Percentiles rank a stretch among this genome's conserved stretches.
Conservation (phyloP, 2,113 vertebrate species). For the Leucosticte australis region DNA sequence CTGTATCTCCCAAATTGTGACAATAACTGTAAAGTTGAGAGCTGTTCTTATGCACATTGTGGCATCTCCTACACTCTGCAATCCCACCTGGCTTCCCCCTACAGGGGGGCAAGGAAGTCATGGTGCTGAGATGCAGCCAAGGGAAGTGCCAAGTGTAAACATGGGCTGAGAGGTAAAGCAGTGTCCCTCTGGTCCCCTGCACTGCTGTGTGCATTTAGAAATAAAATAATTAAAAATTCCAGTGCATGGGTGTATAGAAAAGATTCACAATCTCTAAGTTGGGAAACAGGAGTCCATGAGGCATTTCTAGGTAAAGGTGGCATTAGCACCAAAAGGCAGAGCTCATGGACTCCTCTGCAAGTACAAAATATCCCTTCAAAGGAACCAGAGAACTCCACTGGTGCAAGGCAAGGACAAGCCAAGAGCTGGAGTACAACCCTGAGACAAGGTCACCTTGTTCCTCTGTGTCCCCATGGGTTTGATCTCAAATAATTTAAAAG, state of each 20-base stretch:
- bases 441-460: background rate
- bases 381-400: background rate
- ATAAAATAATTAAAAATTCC: background rate
- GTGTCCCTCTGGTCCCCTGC: background rate
- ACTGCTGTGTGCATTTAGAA: background rate
- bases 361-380: background rate
- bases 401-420: background rate
- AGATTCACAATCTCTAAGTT: background rate
- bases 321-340: background rate
- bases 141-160: background rate
- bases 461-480: background rate
- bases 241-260: background rate
- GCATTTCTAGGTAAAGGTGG: background rate
- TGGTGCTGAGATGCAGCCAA: background rate
- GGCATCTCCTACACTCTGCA: background rate
- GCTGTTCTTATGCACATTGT: rapidly evolving
- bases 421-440: background rate
- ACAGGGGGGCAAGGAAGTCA: background rate
- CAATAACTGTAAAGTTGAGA: rapidly evolving
- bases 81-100: background rate
- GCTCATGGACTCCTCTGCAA: background rate
- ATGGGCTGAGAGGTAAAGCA: background rate
- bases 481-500: background rate
- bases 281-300: background rate
- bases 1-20: background rate